Conservation (phyloP, 2,888 invertebrate species). For the Platynereis dumerilii region DNA sequence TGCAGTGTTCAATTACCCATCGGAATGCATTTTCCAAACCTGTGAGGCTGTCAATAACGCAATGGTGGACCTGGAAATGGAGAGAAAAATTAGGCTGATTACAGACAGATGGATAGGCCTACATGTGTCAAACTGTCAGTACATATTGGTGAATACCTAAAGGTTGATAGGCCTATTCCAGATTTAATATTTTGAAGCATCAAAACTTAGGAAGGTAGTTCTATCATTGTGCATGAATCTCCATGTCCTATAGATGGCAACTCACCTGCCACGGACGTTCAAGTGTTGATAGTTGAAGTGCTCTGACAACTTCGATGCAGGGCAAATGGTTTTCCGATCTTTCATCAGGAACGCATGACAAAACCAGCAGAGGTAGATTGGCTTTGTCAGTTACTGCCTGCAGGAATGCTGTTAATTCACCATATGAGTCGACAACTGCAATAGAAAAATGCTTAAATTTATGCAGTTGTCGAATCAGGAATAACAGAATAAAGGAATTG, state of each 20-base stretch:
- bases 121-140: too few species aligned
- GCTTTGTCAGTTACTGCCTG: slow-evolving; percentile 52
- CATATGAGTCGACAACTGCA: slow-evolving; percentile 8
- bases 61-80: slow-evolving; percentile 50
- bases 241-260: too few species aligned
- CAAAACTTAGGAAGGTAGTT: too few species aligned
- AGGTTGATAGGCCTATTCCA: too few species aligned
- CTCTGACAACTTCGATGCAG: slow-evolving; percentile 47
- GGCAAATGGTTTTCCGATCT: slow-evolving; percentile 38
- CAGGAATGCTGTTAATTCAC: slow-evolving; percentile 48
- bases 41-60: slow-evolving; percentile 45
- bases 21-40: slow-evolving; percentile 47
- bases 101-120: background rate
- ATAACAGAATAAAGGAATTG: background rate
- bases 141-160: too few species aligned
- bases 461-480: background rate
- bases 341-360: slow-evolving; percentile 45
- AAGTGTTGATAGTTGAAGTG: slow-evolving; percentile 46
- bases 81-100: slow-evolving; percentile 9
- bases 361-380: slow-evolving; percentile 54
- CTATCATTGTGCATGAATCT: too few species aligned
- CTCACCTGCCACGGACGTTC: slow-evolving; percentile 60
- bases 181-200: too few species aligned
- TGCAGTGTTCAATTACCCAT: slow-evolving; percentile 54
- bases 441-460: slow-evolving; percentile 1